phyloP scores from a whole-genome alignment of 2,888 invertebrate species.

The Apotomis betuletana region DNA sequence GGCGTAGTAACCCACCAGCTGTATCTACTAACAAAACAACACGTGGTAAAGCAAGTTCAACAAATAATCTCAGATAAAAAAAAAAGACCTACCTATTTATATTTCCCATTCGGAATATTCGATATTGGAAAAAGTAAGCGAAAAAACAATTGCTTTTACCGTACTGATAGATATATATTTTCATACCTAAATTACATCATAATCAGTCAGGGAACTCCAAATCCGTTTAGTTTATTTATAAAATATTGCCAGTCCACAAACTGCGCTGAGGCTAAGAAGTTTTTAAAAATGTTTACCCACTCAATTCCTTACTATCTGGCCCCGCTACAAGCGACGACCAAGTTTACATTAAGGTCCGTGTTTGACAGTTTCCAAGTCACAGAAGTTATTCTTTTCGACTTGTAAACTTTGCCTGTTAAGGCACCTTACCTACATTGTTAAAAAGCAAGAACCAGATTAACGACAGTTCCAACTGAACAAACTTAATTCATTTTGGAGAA shows the following conservation, averaged over 20 bases:
- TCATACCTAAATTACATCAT: too few species aligned
- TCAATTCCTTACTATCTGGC: not conserved
- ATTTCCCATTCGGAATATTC: too few species aligned
- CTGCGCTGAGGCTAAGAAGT: not conserved
- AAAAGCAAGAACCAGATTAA: constrained; percentile 63
- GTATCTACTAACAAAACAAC: not conserved
- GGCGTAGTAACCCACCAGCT: not conserved
- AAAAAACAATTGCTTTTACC: too few species aligned
- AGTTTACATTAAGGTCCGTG: constrained; percentile 19
- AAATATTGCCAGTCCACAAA: not conserved
- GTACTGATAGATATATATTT: not conserved
- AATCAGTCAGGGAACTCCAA: too few species aligned
- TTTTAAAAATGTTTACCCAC: not conserved
- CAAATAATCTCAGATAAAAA: too few species aligned
- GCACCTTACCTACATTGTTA: constrained; percentile 50
- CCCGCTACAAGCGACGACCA: constrained; percentile 26
- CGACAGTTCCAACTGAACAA: constrained; percentile 58
- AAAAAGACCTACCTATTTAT: too few species aligned
- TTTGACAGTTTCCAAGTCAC: constrained; percentile 36
- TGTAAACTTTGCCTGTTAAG: constrained; percentile 58
- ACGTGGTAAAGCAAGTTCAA: not conserved
- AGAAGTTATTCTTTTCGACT: constrained; percentile 56
- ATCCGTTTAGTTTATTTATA: not conserved
- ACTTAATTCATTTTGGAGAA: constrained; percentile 49
- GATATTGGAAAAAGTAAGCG: too few species aligned